phyloP scores from a whole-genome alignment of 1,140 invertebrate species.

The Mercenaria mercenaria region DNA sequence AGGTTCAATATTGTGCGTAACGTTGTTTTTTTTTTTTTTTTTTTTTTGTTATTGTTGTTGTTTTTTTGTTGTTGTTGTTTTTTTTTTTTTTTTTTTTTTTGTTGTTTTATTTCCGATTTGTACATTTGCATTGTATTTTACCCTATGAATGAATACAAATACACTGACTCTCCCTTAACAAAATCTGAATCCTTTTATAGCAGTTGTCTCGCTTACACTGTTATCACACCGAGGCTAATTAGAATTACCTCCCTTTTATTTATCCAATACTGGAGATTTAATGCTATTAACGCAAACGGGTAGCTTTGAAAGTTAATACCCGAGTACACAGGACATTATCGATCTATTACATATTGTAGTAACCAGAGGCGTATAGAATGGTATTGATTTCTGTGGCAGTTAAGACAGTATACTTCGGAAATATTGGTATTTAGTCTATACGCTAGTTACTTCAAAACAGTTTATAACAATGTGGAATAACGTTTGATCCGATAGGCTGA shows the following conservation, averaged over 20 bases:
- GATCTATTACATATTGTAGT: background rate
- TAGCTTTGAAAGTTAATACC: slow-evolving; percentile 15
- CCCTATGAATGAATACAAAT: no score
- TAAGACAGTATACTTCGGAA: background rate
- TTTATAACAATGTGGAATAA: slow-evolving; percentile 18
- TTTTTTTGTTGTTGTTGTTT: no score
- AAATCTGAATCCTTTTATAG: no score
- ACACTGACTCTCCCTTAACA: no score
- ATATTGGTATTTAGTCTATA: background rate
- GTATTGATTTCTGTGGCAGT: background rate
- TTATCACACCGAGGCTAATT: background rate
- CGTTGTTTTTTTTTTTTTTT: no score
- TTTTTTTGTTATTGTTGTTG: no score
- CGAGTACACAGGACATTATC: slow-evolving; percentile 2
- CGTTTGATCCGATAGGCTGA: background rate
- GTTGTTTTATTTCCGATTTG: no score
- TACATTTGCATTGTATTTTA: no score
- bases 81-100: no score
- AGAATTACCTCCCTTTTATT: slow-evolving; percentile 3
- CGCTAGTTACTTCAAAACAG: slow-evolving; percentile 19
- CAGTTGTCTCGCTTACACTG: no score
- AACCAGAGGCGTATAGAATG: background rate
- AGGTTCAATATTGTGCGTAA: no score
- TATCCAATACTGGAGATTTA: slow-evolving; percentile 16
- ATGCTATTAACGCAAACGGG: slow-evolving; percentile 3